Evolutionary conservation across 2,888 invertebrate species (phyloP).

Genomic region (Harpalus rufipes): DNA sequence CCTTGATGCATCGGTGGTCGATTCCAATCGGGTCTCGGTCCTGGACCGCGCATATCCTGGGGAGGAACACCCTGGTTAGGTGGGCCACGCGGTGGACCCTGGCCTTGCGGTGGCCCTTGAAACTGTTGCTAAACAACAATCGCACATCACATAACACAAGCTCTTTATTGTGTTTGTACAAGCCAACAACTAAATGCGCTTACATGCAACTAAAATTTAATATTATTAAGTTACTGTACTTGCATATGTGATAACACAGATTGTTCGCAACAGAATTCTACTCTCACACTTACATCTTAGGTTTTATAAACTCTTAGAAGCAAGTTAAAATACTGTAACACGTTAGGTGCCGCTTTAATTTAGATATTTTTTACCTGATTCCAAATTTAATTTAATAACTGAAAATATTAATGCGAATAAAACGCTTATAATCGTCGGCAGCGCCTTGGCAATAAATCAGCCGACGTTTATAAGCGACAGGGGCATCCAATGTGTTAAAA

Average conservation of each 20-base stretch:
- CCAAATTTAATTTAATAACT: too few species aligned
- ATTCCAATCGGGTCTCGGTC: slow-evolving; percentile 86
- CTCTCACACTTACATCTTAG: not conserved
- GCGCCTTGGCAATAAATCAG: too few species aligned
- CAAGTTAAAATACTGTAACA: too few species aligned
- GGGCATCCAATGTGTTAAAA: too few species aligned
- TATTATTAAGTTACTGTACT: slow-evolving; percentile 27
- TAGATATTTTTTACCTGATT: too few species aligned
- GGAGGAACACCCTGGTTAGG: slow-evolving; percentile 83
- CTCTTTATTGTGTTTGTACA: slow-evolving; percentile 30
- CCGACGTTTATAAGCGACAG: too few species aligned
- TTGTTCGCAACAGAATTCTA: slow-evolving; percentile 44
- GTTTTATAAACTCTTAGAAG: too few species aligned
- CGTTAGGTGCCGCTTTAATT: too few species aligned
- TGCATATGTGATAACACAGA: slow-evolving; percentile 48
- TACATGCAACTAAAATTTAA: slow-evolving; percentile 41
- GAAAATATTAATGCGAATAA: too few species aligned
- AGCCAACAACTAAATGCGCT: slow-evolving; percentile 53
- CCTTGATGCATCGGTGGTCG: slow-evolving; percentile 86
- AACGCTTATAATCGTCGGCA: too few species aligned
- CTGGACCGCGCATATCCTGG: slow-evolving; percentile 73
- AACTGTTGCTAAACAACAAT: slow-evolving; percentile 75
- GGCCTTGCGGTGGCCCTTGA: slow-evolving; percentile 80
- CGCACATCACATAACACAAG: slow-evolving; percentile 47
- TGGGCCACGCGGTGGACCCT: slow-evolving; percentile 80